Conservation (phyloP, 2,113 vertebrate genomes). For the Sturnus vulgaris region DNA sequence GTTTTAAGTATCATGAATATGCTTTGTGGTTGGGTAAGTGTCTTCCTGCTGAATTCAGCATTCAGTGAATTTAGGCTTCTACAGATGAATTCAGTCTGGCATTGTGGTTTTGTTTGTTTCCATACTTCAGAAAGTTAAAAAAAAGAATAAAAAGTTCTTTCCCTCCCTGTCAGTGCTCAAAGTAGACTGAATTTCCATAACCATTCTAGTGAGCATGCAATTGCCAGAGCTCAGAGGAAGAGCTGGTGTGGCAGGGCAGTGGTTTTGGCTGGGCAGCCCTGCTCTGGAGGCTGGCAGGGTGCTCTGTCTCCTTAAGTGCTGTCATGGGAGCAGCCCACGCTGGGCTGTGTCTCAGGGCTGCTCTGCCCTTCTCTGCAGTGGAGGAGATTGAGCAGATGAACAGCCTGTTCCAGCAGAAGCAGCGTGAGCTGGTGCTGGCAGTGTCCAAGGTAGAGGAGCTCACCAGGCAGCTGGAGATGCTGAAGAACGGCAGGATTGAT, state of each 20-base stretch:
- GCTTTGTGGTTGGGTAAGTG: background rate
- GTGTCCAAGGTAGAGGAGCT: slow-evolving; percentile 94
- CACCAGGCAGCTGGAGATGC: slow-evolving; percentile 90
- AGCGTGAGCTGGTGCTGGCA: slow-evolving; percentile 90
- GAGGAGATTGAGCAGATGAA: slow-evolving; percentile 99
- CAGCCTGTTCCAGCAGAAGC: slow-evolving; percentile 95
- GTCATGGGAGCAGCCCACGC: slow-evolving; percentile 35
- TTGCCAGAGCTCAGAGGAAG: background rate
- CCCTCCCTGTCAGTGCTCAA: background rate
- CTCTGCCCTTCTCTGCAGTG: slow-evolving; percentile 73
- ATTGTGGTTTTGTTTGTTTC: background rate
- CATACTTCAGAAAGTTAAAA: background rate
- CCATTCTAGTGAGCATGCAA: background rate
- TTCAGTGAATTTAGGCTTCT: background rate
- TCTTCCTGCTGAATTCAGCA: background rate
- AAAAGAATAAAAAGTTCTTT: background rate
- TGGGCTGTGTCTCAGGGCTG: slow-evolving; percentile 50
- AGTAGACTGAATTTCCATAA: background rate
- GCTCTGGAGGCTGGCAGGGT: background rate
- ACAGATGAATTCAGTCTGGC: background rate
- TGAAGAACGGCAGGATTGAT: slow-evolving; percentile 90
- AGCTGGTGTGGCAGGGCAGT: background rate
- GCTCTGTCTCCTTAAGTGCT: slow-evolving; percentile 10
- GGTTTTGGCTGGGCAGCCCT: background rate
- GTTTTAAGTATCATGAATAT: background rate